Conservation (phyloP, 2,888 invertebrate species). For the Aleiodes leptofemur region DNA sequence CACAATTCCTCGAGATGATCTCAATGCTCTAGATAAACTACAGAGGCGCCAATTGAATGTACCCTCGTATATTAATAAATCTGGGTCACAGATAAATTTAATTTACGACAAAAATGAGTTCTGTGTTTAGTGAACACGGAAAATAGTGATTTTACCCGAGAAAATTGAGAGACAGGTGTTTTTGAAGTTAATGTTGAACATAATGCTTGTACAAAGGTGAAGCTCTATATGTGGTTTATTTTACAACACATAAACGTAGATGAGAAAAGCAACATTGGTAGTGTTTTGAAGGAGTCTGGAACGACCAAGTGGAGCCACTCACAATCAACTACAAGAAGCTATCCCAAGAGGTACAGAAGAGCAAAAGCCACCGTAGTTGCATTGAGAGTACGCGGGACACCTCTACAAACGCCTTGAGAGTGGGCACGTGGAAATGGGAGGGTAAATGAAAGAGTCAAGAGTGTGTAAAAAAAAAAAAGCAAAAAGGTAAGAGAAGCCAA, state of each 20-base stretch:
- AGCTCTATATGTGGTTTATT: constrained; percentile 2
- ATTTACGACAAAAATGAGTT: not conserved
- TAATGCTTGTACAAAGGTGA: not conserved
- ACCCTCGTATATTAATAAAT: constrained; percentile 8
- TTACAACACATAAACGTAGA: not conserved
- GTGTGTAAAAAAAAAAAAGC: not conserved
- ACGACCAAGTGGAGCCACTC: constrained; percentile 31
- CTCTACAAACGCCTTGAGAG: constrained; percentile 14
- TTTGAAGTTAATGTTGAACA: not conserved
- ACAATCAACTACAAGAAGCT: constrained; percentile 31
- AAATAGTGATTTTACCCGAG: constrained; percentile 4
- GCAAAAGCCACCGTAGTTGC: constrained; percentile 9
- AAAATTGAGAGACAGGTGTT: constrained; percentile 25
- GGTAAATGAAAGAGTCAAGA: constrained; percentile 18
- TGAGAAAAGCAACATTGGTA: constrained; percentile 4
- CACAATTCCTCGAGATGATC: too few species aligned
- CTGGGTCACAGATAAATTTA: constrained; percentile 5
- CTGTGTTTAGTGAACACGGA: not conserved
- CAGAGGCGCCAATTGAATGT: not conserved
- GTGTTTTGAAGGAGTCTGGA: constrained; percentile 28
- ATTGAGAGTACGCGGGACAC: not conserved
- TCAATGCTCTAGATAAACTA: too few species aligned
- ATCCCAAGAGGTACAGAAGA: constrained; percentile 20
- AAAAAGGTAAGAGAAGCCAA: not conserved
- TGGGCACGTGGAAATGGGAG: not conserved